Base-by-base conservation (phyloP, 2,113 vertebrate genomes). In the Calonectris borealis region DNA sequence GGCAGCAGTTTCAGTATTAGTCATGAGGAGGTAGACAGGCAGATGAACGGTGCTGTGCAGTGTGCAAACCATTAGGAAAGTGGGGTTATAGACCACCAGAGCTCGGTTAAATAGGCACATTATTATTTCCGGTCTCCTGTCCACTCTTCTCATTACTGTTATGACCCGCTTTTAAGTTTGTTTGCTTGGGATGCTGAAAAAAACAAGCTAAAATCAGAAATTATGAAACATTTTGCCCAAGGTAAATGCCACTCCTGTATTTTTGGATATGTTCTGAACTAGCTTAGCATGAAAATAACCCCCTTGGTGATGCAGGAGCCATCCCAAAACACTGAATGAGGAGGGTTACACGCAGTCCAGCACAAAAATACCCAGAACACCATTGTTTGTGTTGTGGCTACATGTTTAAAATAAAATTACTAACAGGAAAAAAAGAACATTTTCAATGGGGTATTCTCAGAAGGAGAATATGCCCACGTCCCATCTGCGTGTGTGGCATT, bases 381-480 rank as follows among this genome's bases (percentile, higher is more conserved):
- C 19, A 24, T 70, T 64, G 58, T 76, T 86, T 90, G 12, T 58
- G 13, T 24, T 48, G 29, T 25, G 29, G 34, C 18, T 76, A 31
- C 11, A 9, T 9, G 20, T 42, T 83, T 79, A 36, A 64, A 69
- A 60, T 51, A 18, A 62, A 64, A 36, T 36, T 42, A 42, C 34
- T 64, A 26, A 66, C 1, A 1, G 16, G 34, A 58, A 70, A n/a
- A 54, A 34, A 18, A 16, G 1, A 52, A 42, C 26, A 52, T 58
- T 68, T 73, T 48, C 11, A 69, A 42, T 34, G 16, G 31, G 6
- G 17, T 31, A 5, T 29, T 78, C 61, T 73, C 29, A 18, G 76
- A 71, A 77, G 29, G 42, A 68, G n/a, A n/a, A n/a, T n/a, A 83
- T 14, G 11, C 18, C 48, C 42, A 46, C 0, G 0, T 62, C 60